A percentile compares a stretch with the other conserved stretches of the same genome.
Conservation (phyloP, 1,140 invertebrate species). For the Pseudomyrmex dendroicus region DNA sequence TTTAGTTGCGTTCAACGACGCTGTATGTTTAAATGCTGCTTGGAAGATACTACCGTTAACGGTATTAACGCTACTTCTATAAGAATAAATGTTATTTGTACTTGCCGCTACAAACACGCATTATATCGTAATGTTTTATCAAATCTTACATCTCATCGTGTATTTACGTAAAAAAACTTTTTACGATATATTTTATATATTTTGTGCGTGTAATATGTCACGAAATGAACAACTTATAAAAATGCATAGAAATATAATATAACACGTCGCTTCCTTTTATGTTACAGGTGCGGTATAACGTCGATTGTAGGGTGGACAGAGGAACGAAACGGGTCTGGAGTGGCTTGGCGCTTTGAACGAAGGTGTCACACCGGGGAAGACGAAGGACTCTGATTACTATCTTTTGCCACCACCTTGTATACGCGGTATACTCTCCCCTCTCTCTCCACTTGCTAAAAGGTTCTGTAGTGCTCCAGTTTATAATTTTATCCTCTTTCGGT, state of each 20-base stretch:
- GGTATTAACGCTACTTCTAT: too few species aligned
- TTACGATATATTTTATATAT: too few species aligned
- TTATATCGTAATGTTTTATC: neutral
- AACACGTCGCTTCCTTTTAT: constrained; percentile 40
- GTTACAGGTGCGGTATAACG: constrained; percentile 84
- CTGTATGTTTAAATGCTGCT: constrained; percentile 9
- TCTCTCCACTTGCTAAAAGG: constrained; percentile 57
- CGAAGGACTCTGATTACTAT: constrained; percentile 78
- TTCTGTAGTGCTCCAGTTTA: constrained; percentile 78
- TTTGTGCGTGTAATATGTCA: too few species aligned
- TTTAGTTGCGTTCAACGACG: neutral
- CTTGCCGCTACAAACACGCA: neutral
- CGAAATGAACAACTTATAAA: too few species aligned
- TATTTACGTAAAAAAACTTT: too few species aligned
- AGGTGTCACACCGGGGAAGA: constrained; percentile 78
- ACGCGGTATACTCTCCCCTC: constrained; percentile 66
- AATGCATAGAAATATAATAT: neutral
- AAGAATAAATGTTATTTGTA: neutral
- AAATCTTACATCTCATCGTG: too few species aligned
- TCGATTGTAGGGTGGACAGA: constrained; percentile 83
- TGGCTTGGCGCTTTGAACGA: constrained; percentile 80
- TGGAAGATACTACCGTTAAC: neutral
- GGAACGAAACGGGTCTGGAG: constrained; percentile 80
- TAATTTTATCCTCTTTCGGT: constrained; percentile 66
- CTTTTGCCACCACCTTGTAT: constrained; percentile 72